Evolutionary conservation across 2,113 vertebrate genomes (phyloP).

Genomic region (Heteronetta atricapilla): DNA sequence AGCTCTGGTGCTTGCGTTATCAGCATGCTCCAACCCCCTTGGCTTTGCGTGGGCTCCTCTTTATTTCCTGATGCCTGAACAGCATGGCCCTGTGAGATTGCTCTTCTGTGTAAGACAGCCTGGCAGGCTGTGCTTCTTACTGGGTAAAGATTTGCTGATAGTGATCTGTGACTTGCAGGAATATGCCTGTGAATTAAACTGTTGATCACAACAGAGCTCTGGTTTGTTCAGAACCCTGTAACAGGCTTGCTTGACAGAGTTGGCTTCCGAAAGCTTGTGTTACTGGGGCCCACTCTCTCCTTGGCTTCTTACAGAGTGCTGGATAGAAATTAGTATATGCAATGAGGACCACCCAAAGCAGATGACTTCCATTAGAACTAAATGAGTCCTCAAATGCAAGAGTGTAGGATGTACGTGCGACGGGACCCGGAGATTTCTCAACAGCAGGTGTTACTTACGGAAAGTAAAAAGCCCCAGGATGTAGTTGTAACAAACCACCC

Average conservation of each 20-base stretch:
- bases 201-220: background rate
- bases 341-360: conserved; percentile 14
- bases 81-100: background rate
- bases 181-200: background rate
- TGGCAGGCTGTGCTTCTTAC: background rate
- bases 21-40: background rate
- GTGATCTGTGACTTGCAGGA: background rate
- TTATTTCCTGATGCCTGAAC: conserved; percentile 8
- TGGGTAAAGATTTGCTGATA: background rate
- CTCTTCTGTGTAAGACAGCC: background rate
- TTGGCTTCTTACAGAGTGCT: background rate
- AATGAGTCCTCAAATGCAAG: background rate
- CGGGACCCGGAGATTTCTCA: background rate
- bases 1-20: background rate
- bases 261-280: background rate
- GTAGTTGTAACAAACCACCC: background rate
- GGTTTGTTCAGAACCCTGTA: conserved; percentile 1
- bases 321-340: background rate
- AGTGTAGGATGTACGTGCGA: background rate
- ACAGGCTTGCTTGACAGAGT: conserved; percentile 7
- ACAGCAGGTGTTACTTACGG: background rate
- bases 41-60: background rate
- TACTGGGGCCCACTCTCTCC: background rate
- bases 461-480: background rate
- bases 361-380: background rate